These are phyloP conservation scores for Brienomyrus brachyistius DNA, from an alignment of 2,113 vertebrate genomes.

Conservation along the genomic window DNA sequence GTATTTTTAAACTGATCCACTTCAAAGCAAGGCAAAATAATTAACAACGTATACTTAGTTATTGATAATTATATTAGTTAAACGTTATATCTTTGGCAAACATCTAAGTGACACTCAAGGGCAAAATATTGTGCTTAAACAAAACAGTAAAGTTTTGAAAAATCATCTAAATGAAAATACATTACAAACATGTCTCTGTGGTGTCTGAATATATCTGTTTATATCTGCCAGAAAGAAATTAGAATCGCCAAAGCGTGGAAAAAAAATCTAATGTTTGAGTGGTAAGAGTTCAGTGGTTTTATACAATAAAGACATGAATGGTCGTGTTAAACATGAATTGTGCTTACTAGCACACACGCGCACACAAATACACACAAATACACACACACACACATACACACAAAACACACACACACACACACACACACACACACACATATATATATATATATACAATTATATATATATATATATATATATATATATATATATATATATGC, in stretches of 20 bases:
- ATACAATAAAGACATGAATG: background rate
- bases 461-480: too few relatives aligned
- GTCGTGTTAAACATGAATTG: background rate
- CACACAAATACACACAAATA: constrained; percentile 12
- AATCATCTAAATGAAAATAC: background rate
- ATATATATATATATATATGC: too few relatives aligned
- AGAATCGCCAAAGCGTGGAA: background rate
- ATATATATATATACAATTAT: too few relatives aligned
- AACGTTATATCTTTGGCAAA: background rate
- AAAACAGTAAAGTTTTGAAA: background rate
- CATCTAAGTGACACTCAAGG: background rate
- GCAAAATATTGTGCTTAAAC: background rate
- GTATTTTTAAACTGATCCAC: background rate
- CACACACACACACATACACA: too few relatives aligned
- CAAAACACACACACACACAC: constrained; percentile 7
- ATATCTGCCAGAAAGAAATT: background rate
- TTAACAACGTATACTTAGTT: background rate
- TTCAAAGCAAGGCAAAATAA: background rate
- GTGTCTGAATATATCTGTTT: background rate
- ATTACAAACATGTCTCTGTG: background rate
- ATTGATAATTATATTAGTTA: background rate
- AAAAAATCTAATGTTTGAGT: background rate
- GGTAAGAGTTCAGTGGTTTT: background rate
- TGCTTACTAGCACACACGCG: background rate
- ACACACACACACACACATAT: background rate